phyloP scores from a whole-genome alignment of 2,797 vertebrate genomes.

The Hydrolagus colliei region DNA sequence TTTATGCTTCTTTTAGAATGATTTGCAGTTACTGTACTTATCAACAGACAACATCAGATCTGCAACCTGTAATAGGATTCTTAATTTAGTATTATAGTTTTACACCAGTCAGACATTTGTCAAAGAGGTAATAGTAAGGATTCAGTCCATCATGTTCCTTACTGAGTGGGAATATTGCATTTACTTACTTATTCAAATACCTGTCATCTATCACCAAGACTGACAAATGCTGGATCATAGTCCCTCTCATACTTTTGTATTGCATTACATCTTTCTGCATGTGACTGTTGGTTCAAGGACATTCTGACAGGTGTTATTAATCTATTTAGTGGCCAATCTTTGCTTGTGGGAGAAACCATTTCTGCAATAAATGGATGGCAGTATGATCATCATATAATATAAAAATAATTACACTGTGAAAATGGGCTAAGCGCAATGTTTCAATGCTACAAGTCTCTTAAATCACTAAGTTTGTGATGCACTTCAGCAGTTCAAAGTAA shows the following conservation, averaged over 20 bases:
- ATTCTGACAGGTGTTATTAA: constrained; percentile 66
- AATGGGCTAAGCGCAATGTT: not conserved
- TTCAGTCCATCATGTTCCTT: constrained; percentile 48
- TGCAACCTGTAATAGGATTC: constrained; percentile 41
- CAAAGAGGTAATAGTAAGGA: constrained; percentile 42
- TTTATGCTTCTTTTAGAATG: constrained; percentile 39
- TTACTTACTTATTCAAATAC: constrained; percentile 55
- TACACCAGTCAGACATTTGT: constrained; percentile 57
- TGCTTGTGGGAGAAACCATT: not conserved
- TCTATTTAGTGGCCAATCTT: constrained; percentile 49
- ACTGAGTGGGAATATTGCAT: constrained; percentile 47
- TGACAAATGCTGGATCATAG: constrained; percentile 59
- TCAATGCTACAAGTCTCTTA: too few species aligned
- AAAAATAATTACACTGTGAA: constrained; percentile 7
- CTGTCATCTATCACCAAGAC: constrained; percentile 55
- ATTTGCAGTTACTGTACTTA: constrained; percentile 39
- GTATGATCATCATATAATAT: not conserved
- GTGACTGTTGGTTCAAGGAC: constrained; percentile 62
- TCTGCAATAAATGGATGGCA: constrained; percentile 8
- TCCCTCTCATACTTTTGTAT: constrained; percentile 47
- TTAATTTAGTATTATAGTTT: constrained; percentile 60
- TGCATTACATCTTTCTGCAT: constrained; percentile 51
- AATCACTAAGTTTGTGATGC: not conserved
- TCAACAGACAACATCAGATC: constrained; percentile 40
- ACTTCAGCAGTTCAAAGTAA: not conserved